Evolutionary conservation across 2,113 vertebrate species (phyloP).

Genomic region (Epinephelus moara): DNA sequence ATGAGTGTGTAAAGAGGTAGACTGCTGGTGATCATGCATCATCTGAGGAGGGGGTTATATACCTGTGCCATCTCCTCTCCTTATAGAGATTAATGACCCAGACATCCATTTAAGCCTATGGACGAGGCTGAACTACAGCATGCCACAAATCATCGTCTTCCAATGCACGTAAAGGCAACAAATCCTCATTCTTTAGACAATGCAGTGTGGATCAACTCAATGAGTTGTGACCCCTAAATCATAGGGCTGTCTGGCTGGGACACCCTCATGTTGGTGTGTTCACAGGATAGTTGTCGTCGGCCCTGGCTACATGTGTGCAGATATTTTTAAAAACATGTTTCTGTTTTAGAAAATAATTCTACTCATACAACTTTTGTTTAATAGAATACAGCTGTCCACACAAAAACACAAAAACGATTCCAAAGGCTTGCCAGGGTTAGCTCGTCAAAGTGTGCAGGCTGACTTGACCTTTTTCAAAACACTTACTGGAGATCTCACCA

Average conservation of each 20-base stretch:
- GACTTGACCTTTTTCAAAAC: too few relatives aligned
- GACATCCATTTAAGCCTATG: constrained; percentile 11
- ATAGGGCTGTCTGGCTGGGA: background rate
- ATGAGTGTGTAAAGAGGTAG: constrained; percentile 15
- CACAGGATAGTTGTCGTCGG: background rate
- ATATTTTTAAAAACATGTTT: too few relatives aligned
- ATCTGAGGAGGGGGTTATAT: constrained; percentile 11
- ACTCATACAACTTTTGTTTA: too few relatives aligned
- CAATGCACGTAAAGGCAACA: constrained; percentile 19
- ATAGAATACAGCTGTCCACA: too few relatives aligned
- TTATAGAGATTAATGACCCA: constrained; percentile 69
- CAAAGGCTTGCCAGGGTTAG: too few relatives aligned
- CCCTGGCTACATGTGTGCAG: too few relatives aligned
- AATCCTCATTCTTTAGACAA: constrained; percentile 37
- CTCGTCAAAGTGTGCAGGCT: too few relatives aligned
- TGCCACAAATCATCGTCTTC: constrained; percentile 34
- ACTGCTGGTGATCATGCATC: constrained; percentile 41
- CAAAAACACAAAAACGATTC: too few relatives aligned
- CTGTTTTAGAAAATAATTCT: too few relatives aligned
- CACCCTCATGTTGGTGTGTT: background rate
- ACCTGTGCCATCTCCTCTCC: constrained; percentile 23
- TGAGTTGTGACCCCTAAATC: constrained; percentile 35
- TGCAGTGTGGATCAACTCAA: constrained; percentile 21
- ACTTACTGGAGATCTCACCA: too few relatives aligned
- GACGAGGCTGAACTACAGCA: constrained; percentile 1